Evolutionary conservation across 2,888 invertebrate genomes (phyloP), one percentile per base, ranked within the genome.

Genomic region (Xestia sexstrigata): DNA sequence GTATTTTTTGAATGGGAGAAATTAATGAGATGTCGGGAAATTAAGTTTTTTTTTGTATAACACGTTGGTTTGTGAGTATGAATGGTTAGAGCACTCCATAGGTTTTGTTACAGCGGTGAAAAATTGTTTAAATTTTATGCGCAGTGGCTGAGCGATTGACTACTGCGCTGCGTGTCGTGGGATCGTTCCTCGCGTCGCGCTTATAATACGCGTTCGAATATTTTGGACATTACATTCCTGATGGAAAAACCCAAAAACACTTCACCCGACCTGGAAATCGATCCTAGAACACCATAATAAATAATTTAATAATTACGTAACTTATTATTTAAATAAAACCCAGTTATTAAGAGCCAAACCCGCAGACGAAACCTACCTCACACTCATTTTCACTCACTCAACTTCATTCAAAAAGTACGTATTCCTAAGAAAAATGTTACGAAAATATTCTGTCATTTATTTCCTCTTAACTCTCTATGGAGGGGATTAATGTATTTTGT

Each of bases 401-500:
- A 35, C n/a, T n/a, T n/a, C n/a, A n/a, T n/a, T n/a, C n/a, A 52
- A 74, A 76, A 70, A 75, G 52, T 74, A 82, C 62, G 73, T 47
- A 78, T 72, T 42, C 11, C 8, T 23, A 74, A 74, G 74, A 79
- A 86, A 82, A 77, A 75, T 79, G 69, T 78, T 68, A 71, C 76
- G 63, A 85, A 77, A 74, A 73, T 78, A 65, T 81, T 70, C 58
- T 72, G 76, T 78, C 79, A 70, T 82, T 81, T 83, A 70, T 83
- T 84, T 81, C 65, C 78, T 68, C 70, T 76, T 70, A 82, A 83
- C 77, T 84, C 81, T 83, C 82, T 83, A 77, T 79, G 81, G 80
- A 83, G 62, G 63, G 76, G 78, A 82, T 86, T 86, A 82, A 88
- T 84, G 82, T 81, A 70, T 82, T 83, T 88, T 83, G 82, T 81